phyloP scores from a whole-genome alignment of 2,888 invertebrate species.

The Neoascia interrupta region DNA sequence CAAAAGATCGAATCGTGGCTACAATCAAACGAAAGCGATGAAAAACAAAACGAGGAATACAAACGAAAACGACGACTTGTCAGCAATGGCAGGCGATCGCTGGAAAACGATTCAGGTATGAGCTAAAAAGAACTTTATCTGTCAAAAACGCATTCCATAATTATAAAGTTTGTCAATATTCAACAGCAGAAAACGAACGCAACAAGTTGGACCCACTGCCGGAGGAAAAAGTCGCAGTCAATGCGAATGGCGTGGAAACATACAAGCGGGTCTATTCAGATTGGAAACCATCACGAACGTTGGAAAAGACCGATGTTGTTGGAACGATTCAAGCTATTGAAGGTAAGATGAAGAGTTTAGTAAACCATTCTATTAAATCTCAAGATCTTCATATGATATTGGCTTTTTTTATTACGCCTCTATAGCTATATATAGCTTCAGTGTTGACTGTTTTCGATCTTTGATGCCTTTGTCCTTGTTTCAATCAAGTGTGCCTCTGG shows the following conservation, averaged over 20 bases:
- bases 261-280: slow-evolving; percentile 86
- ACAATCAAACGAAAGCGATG: slow-evolving; percentile 91
- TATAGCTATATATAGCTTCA: too few relatives aligned
- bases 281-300: slow-evolving; percentile 89
- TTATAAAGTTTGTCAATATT: not conserved
- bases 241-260: slow-evolving; percentile 75
- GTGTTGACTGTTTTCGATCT: too few relatives aligned
- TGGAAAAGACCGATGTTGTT: slow-evolving; percentile 91
- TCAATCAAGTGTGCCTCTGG: too few relatives aligned
- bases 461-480: too few relatives aligned
- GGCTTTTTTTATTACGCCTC: not conserved
- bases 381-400: not conserved
- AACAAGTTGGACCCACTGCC: slow-evolving; percentile 86
- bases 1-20: slow-evolving; percentile 96
- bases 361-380: too few relatives aligned
- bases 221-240: slow-evolving; percentile 82
- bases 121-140: not conserved
- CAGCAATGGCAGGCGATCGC: slow-evolving; percentile 86
- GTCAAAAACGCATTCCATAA: not conserved
- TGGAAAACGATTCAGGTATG: slow-evolving; percentile 91
- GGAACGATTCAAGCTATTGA: slow-evolving; percentile 92
- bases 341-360: slow-evolving; percentile 81
- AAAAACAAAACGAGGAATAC: slow-evolving; percentile 86
- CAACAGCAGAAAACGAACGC: slow-evolving; percentile 87
- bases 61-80: slow-evolving; percentile 85